Evolutionary conservation across 2,888 invertebrate genomes (phyloP).

Genomic region (Silvanus unidentatus): DNA sequence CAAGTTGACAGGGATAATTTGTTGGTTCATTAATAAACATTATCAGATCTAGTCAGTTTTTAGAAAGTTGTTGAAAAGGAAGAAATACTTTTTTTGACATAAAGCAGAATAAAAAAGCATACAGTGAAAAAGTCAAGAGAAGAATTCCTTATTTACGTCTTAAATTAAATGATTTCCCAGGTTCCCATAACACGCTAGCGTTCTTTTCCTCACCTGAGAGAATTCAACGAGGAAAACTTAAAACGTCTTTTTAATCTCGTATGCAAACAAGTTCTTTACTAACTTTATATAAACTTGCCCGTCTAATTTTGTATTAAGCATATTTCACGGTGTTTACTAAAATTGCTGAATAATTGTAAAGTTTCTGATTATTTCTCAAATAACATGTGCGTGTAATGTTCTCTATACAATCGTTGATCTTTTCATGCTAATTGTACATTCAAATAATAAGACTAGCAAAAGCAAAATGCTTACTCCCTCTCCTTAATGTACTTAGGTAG

Average conservation of each 20-base stretch:
- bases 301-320: slow-evolving; percentile 26
- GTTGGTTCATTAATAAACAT: slow-evolving; percentile 27
- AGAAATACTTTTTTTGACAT: not conserved
- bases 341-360: slow-evolving; percentile 3
- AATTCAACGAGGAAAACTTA: slow-evolving; percentile 29
- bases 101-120: not conserved
- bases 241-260: slow-evolving; percentile 40
- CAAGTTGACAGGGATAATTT: slow-evolving; percentile 19
- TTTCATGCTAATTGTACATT: too few species aligned
- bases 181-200: slow-evolving; percentile 21
- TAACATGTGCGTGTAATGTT: too few species aligned
- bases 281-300: slow-evolving; percentile 23
- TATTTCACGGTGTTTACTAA: slow-evolving; percentile 25
- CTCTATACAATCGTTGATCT: too few species aligned
- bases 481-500: too few species aligned
- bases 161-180: slow-evolving; percentile 34
- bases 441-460: too few species aligned
- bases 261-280: slow-evolving; percentile 34
- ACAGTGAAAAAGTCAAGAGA: slow-evolving; percentile 6
- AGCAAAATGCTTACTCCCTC: too few species aligned
- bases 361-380: slow-evolving; percentile 1
- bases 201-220: slow-evolving; percentile 27
- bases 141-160: slow-evolving; percentile 26
- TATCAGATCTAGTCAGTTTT: slow-evolving; percentile 15
- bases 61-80: slow-evolving; percentile 11